These are phyloP conservation scores for Portevinia maculata DNA, from an alignment of 2,888 invertebrate genomes.

Conservation along the genomic window DNA sequence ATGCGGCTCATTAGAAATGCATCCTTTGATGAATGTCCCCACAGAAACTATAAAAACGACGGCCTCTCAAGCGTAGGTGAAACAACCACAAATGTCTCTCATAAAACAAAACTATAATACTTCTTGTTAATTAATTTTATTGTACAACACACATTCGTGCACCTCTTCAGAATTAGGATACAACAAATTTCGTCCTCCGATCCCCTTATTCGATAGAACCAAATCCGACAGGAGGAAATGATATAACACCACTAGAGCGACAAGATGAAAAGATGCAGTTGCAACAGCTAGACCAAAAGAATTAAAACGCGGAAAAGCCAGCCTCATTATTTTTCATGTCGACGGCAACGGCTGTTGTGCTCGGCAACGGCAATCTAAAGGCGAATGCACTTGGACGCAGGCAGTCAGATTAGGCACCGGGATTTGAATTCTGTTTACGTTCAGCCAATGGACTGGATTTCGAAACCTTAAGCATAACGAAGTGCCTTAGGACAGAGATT, in stretches of 20 bases:
- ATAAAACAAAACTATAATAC: constrained; percentile 52
- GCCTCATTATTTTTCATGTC: constrained; percentile 73
- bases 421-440: constrained; percentile 68
- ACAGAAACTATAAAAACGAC: constrained; percentile 21
- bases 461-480: constrained; percentile 72
- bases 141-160: constrained; percentile 63
- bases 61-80: constrained; percentile 51
- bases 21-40: constrained; percentile 49
- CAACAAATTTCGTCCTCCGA: constrained; percentile 32
- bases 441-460: constrained; percentile 66
- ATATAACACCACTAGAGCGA: constrained; percentile 74
- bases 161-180: constrained; percentile 59
- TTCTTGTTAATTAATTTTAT: constrained; percentile 65
- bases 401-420: constrained; percentile 52
- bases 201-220: background rate
- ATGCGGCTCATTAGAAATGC: constrained; percentile 37
- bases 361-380: constrained; percentile 33
- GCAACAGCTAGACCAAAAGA: constrained; percentile 70
- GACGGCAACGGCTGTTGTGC: constrained; percentile 34
- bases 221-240: constrained; percentile 51
- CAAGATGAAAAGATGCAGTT: constrained; percentile 63
- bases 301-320: constrained; percentile 71
- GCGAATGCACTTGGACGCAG: constrained; percentile 55
- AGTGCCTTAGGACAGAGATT: constrained; percentile 65
- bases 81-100: constrained; percentile 53